Percentiles rank a stretch among this genome's conserved stretches.
Evolutionary conservation across 1,140 invertebrate species (phyloP).

Genomic region (Sitodiplosis mosellana): DNA sequence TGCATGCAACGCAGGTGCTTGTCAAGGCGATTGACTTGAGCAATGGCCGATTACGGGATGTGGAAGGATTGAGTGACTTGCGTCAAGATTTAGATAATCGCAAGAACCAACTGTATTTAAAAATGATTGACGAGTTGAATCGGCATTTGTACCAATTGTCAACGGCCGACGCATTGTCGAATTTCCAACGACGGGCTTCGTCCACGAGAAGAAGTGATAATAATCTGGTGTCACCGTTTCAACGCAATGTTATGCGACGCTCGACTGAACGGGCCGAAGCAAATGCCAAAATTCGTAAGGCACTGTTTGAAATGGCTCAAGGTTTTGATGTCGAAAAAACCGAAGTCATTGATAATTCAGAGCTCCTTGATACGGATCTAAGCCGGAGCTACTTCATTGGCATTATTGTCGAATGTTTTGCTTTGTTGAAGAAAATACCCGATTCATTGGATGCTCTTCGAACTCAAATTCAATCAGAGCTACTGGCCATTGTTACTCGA

Average conservation of each 20-base stretch:
- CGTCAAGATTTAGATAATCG: conserved; percentile 47
- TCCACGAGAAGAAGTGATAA: conserved; percentile 25
- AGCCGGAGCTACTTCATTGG: conserved; percentile 54
- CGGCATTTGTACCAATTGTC: conserved; percentile 54
- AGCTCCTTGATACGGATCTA: conserved; percentile 41
- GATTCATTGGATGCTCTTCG: conserved; percentile 63
- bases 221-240: conserved; percentile 27
- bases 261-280: conserved; percentile 29
- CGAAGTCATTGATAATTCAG: conserved; percentile 41
- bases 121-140: conserved; percentile 51
- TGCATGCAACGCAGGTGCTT: conserved; percentile 68
- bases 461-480: conserved; percentile 59
- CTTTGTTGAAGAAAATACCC: conserved; percentile 63
- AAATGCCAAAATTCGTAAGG: conserved; percentile 25
- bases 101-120: conserved; percentile 51
- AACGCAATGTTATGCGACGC: conserved; percentile 30
- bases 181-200: conserved; percentile 39
- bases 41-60: conserved; percentile 49
- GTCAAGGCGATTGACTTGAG: conserved; percentile 47
- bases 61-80: conserved; percentile 66
- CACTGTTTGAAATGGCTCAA: conserved; percentile 25
- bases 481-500: conserved; percentile 54
- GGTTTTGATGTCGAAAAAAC: conserved; percentile 19
- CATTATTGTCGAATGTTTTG: conserved; percentile 70
- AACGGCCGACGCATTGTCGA: conserved; percentile 31